Conservation (phyloP, 2,888 invertebrate genomes). For the Caenorhabditis doughertyi region DNA sequence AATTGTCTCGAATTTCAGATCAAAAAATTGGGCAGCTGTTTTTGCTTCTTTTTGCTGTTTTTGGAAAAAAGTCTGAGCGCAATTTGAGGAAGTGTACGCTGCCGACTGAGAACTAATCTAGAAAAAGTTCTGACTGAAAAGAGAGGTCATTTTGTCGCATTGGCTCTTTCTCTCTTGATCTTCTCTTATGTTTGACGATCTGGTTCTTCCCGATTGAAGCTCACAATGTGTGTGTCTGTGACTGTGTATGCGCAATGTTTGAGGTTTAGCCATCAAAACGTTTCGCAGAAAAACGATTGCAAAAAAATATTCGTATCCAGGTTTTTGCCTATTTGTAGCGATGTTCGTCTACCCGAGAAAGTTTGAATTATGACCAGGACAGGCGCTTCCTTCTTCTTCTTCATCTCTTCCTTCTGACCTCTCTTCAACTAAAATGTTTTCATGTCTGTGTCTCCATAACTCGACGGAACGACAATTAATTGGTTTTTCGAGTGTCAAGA, state of each 20-base stretch:
- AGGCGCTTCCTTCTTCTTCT: not conserved
- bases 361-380: slow-evolving; percentile 54
- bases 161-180: slow-evolving; percentile 10
- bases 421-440: slow-evolving; percentile 35
- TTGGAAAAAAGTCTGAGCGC: slow-evolving; percentile 5
- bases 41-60: slow-evolving; percentile 9
- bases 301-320: slow-evolving; percentile 13
- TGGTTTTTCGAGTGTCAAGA: slow-evolving; percentile 58
- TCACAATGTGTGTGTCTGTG: slow-evolving; percentile 43
- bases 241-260: slow-evolving; percentile 56
- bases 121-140: not conserved
- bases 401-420: slow-evolving; percentile 18
- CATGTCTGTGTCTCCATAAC: slow-evolving; percentile 33
- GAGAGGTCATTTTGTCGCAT: slow-evolving; percentile 32
- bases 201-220: slow-evolving; percentile 56
- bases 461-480: slow-evolving; percentile 60
- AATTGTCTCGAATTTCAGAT: slow-evolving; percentile 62
- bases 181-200: slow-evolving; percentile 46
- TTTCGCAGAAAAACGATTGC: slow-evolving; percentile 29
- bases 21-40: slow-evolving; percentile 44
- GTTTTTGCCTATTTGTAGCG: slow-evolving; percentile 21
- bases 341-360: slow-evolving; percentile 36
- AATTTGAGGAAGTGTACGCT: slow-evolving; percentile 17
- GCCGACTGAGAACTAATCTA: slow-evolving; percentile 8
- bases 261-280: slow-evolving; percentile 56